Percentiles rank a stretch among this genome's conserved stretches.
Conservation (phyloP, 2,888 invertebrate genomes). For the Oegoconia quadripuncta region DNA sequence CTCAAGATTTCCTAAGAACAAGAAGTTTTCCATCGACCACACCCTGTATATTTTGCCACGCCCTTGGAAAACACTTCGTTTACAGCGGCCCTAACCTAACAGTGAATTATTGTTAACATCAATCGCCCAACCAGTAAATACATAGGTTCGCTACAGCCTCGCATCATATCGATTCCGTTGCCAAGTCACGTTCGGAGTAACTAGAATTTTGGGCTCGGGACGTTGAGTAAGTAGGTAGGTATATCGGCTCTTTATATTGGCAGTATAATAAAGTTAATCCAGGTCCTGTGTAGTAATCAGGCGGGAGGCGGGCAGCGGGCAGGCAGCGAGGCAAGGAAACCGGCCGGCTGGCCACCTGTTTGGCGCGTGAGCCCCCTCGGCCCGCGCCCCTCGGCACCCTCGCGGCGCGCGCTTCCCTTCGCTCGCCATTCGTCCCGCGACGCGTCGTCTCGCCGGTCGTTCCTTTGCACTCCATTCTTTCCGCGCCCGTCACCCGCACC, state of each 20-base stretch:
- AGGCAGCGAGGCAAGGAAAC: conserved; percentile 41
- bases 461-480: conserved; percentile 57
- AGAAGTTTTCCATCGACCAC: too few relatives aligned
- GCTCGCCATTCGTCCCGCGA: conserved; percentile 74
- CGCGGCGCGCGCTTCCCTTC: conserved; percentile 49
- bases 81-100: conserved; percentile 9
- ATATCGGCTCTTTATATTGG: conserved; percentile 52
- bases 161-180: conserved; percentile 50
- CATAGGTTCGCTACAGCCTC: conserved; percentile 26
- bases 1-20: too few relatives aligned
- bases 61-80: conserved; percentile 6
- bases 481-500: conserved; percentile 59
- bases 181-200: conserved; percentile 59
- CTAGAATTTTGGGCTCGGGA: conserved; percentile 37
- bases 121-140: conserved; percentile 7
- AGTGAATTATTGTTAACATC: conserved; percentile 7
- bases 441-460: conserved; percentile 71
- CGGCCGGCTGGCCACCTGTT: conserved; percentile 65
- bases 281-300: conserved; percentile 59
- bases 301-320: conserved; percentile 38
- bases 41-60: background rate
- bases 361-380: conserved; percentile 31
- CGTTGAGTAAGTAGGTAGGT: conserved; percentile 16
- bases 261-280: conserved; percentile 68
- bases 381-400: conserved; percentile 23